These are phyloP conservation scores for Drosophila paramelanica DNA, from an alignment of 2,888 invertebrate species.

Conservation along the genomic window DNA sequence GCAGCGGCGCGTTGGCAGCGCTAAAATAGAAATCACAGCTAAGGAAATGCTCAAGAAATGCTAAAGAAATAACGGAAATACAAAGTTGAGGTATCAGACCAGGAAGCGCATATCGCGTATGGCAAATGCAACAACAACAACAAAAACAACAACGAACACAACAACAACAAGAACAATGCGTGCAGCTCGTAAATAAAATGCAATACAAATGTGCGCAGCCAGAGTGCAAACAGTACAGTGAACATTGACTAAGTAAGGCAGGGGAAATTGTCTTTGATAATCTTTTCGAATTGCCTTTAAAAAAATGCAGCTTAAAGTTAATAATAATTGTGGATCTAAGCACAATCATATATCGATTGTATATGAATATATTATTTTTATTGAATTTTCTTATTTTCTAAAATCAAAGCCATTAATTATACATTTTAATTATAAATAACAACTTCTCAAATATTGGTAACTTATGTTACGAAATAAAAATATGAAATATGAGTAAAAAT, in stretches of 20 bases:
- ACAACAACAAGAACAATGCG: constrained; percentile 16
- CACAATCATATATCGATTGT: too few species aligned
- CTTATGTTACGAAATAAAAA: too few species aligned
- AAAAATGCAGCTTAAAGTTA: too few species aligned
- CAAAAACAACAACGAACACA: constrained; percentile 14
- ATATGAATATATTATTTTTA: too few species aligned
- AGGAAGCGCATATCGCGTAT: constrained; percentile 77
- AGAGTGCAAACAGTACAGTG: constrained; percentile 68
- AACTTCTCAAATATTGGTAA: too few species aligned
- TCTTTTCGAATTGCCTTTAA: too few species aligned
- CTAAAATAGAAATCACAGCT: constrained; percentile 73
- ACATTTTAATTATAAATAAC: too few species aligned
- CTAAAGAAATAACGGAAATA: constrained; percentile 76
- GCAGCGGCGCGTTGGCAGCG: constrained; percentile 59
- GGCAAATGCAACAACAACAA: constrained; percentile 51
- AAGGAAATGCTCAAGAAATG: constrained; percentile 51
- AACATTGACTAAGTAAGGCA: constrained; percentile 17
- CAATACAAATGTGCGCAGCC: constrained; percentile 68
- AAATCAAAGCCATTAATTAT: too few species aligned
- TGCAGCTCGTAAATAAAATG: constrained; percentile 73
- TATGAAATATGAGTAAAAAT: too few species aligned
- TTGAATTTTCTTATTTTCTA: too few species aligned
- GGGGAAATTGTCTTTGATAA: not conserved
- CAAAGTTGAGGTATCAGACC: constrained; percentile 78
- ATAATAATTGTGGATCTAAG: too few species aligned